Evolutionary conservation across 1,140 invertebrate genomes (phyloP), one percentile per base, ranked within the genome.

Genomic region (Parasteatoda tepidariorum): DNA sequence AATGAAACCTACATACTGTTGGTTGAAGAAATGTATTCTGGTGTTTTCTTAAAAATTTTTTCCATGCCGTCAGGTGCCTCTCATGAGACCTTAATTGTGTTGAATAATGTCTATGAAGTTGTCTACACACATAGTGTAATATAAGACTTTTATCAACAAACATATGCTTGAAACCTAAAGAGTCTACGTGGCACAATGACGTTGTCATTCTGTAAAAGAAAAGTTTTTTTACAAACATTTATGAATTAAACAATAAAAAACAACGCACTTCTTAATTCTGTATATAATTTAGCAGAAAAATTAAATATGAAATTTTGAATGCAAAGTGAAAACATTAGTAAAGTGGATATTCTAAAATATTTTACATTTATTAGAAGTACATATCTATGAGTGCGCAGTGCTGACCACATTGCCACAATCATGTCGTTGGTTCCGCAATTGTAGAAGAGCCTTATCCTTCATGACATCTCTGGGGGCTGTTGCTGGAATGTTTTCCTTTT

Each of bases 121-220:
- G 89, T 28, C 89, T 88, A 81, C 90, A 91, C 71, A 91, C 88
- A 85, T 91, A 92, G 82, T 92, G 91, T 9, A 91, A 85, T 6
- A 90, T 87, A 5, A 91, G 84, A 2, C 88, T 87, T 55, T 89
- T 88, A 7, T 88, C 87, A 41, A 88, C 88, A 71, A 89, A 87
- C 26, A 85, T 84, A 64, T 91, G 90, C 59, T 89, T 88, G 85
- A 92, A 92, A 11, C 91, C 91, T 85, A 91, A 90, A n/a, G 85
- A 87, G 84, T 92, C 91, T 9, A 91, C 89, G 85, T 91, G 90
- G 34, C 88, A 88, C 22, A 84, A 38, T 26, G 68, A 82, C 4
- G 66, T 82, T 11, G 78, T 82, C 78, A 82, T 82, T 30, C 78
- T 82, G 30, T 13, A 61, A 81, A 59, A 41, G 11, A 22, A 61